phyloP scores from a whole-genome alignment of 2,113 vertebrate species.

The Fulica atra region DNA sequence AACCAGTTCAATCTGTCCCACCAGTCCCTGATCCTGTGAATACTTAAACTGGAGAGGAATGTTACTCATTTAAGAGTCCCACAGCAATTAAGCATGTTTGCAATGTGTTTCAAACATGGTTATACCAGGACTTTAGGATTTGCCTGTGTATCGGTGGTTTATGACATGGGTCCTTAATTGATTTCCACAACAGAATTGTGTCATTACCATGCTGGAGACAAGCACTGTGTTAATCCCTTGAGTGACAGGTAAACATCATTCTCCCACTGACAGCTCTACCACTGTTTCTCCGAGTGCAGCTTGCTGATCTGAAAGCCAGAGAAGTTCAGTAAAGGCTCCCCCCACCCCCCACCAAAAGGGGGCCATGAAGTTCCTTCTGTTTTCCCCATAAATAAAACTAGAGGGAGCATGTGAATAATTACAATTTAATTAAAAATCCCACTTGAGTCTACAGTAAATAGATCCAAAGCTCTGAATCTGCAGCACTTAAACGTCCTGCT shows the following conservation, averaged over 20 bases:
- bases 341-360: neutral
- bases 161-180: neutral
- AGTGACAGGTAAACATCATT: neutral
- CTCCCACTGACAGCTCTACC: neutral
- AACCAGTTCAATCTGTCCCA: neutral
- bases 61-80: neutral
- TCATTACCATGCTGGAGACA: neutral
- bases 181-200: neutral
- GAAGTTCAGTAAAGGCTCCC: neutral
- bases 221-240: neutral
- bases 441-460: neutral
- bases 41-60: constrained; percentile 4
- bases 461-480: neutral
- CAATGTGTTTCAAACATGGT: neutral
- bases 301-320: neutral
- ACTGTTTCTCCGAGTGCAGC: neutral
- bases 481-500: neutral
- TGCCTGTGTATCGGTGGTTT: neutral
- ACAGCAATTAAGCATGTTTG: neutral
- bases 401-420: neutral
- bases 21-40: neutral
- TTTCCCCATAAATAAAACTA: neutral
- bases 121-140: neutral
- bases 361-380: neutral
- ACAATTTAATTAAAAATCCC: neutral